phyloP scores from a whole-genome alignment of 2,888 invertebrate species.

The Monopis laevigella region DNA sequence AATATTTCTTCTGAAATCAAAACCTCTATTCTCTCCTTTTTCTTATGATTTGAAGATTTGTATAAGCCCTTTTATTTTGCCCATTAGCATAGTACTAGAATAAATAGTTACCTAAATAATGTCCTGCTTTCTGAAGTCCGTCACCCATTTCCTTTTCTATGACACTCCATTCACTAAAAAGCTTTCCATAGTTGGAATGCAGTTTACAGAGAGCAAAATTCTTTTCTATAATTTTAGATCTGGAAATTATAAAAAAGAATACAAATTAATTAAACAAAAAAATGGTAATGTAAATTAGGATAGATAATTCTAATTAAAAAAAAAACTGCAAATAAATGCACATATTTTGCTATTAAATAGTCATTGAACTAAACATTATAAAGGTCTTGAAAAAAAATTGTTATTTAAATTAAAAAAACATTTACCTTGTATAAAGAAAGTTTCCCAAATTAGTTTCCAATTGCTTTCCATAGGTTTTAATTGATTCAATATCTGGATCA shows the following conservation, averaged over 20 bases:
- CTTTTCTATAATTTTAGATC: conserved; percentile 77
- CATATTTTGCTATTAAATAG: too few species aligned
- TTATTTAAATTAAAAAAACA: background rate
- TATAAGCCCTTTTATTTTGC: too few species aligned
- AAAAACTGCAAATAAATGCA: too few species aligned
- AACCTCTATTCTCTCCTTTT: too few species aligned
- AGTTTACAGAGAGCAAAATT: conserved; percentile 81
- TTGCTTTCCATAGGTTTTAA: conserved; percentile 79
- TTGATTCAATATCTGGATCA: conserved; percentile 76
- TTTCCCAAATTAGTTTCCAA: conserved; percentile 71
- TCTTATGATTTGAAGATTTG: too few species aligned
- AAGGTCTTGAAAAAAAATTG: too few species aligned
- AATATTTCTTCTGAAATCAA: too few species aligned
- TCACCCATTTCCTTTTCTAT: conserved; percentile 85
- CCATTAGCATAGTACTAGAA: too few species aligned
- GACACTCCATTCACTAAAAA: conserved; percentile 88
- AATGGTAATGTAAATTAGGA: too few species aligned
- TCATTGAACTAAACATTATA: too few species aligned
- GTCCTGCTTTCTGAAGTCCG: conserved; percentile 75
- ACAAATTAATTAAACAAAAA: too few species aligned
- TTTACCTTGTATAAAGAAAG: conserved; percentile 63
- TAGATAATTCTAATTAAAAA: too few species aligned
- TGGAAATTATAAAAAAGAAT: conserved; percentile 24
- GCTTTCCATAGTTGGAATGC: conserved; percentile 82
- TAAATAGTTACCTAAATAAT: conserved; percentile 72